Evolutionary conservation across 92 coral and sea anemone genomes (phyloP).

Genomic region (Zoanthus gigantus): DNA sequence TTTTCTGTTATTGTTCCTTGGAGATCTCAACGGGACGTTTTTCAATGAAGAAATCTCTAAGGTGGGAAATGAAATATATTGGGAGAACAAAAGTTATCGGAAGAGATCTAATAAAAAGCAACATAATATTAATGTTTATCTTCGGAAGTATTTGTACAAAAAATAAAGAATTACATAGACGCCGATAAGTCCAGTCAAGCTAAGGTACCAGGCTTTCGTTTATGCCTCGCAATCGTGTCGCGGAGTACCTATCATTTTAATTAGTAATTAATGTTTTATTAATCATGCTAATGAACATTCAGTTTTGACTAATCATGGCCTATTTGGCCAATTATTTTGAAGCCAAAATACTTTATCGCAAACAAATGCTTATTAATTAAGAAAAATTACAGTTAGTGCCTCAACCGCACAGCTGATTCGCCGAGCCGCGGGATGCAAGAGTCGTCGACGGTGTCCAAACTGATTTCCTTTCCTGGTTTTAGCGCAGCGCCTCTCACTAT

Average conservation of each 20-base stretch:
- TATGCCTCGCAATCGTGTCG: conserved; percentile 80
- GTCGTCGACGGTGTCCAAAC: conserved; percentile 3
- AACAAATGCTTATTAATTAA: conserved; percentile 98
- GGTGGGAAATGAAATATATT: conserved; percentile 49
- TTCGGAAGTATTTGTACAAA: conserved; percentile 62
- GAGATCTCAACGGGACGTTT: conserved; percentile 41
- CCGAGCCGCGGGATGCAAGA: conserved; percentile 44
- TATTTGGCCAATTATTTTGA: conserved; percentile 98
- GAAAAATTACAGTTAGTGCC: conserved; percentile 90
- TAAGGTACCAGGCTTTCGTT: conserved; percentile 53
- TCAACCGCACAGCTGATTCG: conserved; percentile 68
- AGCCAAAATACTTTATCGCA: conserved; percentile 99
- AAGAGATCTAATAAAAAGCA: conserved; percentile 52
- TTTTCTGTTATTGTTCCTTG: conserved; percentile 24
- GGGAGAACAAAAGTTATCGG: conserved; percentile 46
- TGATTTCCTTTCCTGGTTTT: conserved; percentile 3
- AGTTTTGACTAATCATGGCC: conserved; percentile 96
- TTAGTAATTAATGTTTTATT: conserved; percentile 98
- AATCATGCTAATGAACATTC: conserved; percentile 93
- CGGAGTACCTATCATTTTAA: conserved; percentile 92
- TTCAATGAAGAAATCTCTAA: conserved; percentile 35
- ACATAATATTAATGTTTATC: conserved; percentile 64
- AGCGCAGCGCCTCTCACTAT: conserved; percentile 40
- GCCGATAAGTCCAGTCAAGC: conserved; percentile 78
- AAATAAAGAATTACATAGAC: conserved; percentile 72